Percentiles rank a stretch among this genome's conserved stretches.
Conservation (phyloP, 2,888 invertebrate species). For the Parnassius apollo region DNA sequence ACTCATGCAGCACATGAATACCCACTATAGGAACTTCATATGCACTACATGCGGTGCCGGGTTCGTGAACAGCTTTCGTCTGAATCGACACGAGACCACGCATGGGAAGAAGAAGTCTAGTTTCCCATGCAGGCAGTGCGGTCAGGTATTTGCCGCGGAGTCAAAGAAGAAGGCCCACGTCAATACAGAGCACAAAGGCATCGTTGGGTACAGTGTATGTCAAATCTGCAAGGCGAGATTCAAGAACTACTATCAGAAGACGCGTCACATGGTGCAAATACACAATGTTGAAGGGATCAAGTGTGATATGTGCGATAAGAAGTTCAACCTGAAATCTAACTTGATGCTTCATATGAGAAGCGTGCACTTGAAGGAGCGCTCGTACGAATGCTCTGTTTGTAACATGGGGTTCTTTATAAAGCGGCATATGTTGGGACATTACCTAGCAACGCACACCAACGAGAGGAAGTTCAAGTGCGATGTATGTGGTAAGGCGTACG, state of each 20-base stretch:
- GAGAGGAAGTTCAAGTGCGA: conserved; percentile 82
- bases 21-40: conserved; percentile 70
- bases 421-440: conserved; percentile 73
- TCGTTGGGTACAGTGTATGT: conserved; percentile 70
- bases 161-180: conserved; percentile 70
- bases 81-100: conserved; percentile 66
- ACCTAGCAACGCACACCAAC: conserved; percentile 71
- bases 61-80: conserved; percentile 65
- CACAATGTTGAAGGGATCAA: conserved; percentile 70
- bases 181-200: conserved; percentile 67
- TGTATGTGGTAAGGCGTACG: conserved; percentile 80
- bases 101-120: conserved; percentile 67
- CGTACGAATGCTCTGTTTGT: conserved; percentile 70
- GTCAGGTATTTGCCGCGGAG: conserved; percentile 61
- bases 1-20: conserved; percentile 72
- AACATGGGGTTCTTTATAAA: conserved; percentile 73
- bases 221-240: conserved; percentile 72
- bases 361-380: conserved; percentile 68
- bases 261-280: conserved; percentile 69
- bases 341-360: conserved; percentile 66
- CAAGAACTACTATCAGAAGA: conserved; percentile 73
- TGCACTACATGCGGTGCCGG: conserved; percentile 72
- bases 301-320: conserved; percentile 67
- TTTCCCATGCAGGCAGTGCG: conserved; percentile 64
- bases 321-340: conserved; percentile 70